A percentile compares a stretch with the other conserved stretches of the same genome.
These are phyloP conservation scores for Meloe dianella DNA, from an alignment of 2,888 invertebrate species.

Conservation along the genomic window DNA sequence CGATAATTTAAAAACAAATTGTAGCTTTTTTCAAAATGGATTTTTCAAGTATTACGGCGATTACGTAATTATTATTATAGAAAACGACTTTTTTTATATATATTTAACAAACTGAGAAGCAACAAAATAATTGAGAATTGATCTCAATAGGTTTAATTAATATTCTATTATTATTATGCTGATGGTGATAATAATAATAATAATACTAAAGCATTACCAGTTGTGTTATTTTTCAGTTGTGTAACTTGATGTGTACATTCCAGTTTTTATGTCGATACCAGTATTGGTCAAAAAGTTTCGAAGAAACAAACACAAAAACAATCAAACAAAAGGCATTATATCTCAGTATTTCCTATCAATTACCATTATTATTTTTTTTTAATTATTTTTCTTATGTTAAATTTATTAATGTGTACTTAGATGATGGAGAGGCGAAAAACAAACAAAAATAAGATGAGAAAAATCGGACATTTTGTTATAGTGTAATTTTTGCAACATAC, in stretches of 20 bases:
- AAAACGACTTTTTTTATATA: no score
- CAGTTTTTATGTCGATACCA: slow-evolving; percentile 19
- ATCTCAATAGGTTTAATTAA: slow-evolving; percentile 26
- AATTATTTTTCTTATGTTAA: slow-evolving; percentile 43
- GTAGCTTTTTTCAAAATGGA: background rate
- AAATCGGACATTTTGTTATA: slow-evolving; percentile 52
- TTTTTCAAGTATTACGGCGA: background rate
- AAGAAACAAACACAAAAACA: background rate
- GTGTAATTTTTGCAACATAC: slow-evolving; percentile 57
- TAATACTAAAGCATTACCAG: background rate
- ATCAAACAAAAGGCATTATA: slow-evolving; percentile 7
- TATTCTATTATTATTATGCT: slow-evolving; percentile 8
- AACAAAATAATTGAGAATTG: slow-evolving; percentile 26
- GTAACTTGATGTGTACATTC: slow-evolving; percentile 24
- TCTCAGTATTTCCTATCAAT: slow-evolving; percentile 37
- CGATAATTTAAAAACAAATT: background rate
- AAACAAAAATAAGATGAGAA: no score
- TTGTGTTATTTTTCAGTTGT: background rate
- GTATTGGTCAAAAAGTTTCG: slow-evolving; percentile 24
- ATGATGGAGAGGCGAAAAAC: slow-evolving; percentile 36
- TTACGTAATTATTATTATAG: slow-evolving; percentile 14
- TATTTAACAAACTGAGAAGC: no score
- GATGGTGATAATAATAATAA: background rate
- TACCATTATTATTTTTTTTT: slow-evolving; percentile 35
- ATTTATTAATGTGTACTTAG: slow-evolving; percentile 55